phyloP scores from a whole-genome alignment of 1,140 invertebrate species.

The Linepithema humile region DNA sequence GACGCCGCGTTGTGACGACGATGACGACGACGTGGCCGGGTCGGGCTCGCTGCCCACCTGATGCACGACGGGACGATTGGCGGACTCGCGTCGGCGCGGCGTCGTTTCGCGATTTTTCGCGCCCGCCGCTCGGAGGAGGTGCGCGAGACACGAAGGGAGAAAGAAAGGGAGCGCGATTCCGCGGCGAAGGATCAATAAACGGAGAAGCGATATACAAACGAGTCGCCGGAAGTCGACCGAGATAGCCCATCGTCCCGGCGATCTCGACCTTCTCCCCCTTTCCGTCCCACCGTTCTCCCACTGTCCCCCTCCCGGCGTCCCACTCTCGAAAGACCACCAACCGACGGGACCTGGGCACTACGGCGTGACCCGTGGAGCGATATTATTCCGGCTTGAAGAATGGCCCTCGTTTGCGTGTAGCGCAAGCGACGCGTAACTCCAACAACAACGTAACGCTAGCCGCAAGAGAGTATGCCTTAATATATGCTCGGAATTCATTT shows the following conservation, averaged over 20 bases:
- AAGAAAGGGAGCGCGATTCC: constrained; percentile 60
- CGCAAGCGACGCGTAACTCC: background rate
- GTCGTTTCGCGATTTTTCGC: constrained; percentile 72
- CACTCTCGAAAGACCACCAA: constrained; percentile 15
- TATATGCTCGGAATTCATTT: no score
- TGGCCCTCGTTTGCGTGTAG: constrained; percentile 51
- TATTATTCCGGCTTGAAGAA: constrained; percentile 64
- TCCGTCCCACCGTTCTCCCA: background rate
- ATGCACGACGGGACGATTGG: constrained; percentile 55
- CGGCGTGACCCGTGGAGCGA: constrained; percentile 75
- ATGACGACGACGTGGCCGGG: background rate
- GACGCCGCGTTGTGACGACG: background rate
- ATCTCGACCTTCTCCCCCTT: constrained; percentile 28
- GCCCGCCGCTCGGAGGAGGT: constrained; percentile 32
- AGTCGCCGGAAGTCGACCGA: constrained; percentile 75
- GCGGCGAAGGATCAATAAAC: constrained; percentile 77
- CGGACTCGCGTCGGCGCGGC: constrained; percentile 70
- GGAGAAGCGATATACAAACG: constrained; percentile 77
- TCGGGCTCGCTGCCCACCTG: background rate
- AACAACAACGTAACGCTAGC: constrained; percentile 21
- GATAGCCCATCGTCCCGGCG: constrained; percentile 71
- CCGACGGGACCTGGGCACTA: constrained; percentile 70
- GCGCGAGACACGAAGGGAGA: constrained; percentile 15
- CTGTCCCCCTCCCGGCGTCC: no score
- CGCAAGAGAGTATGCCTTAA: no score